Percentiles rank a stretch among this genome's conserved stretches.
Conservation (phyloP, 2,797 vertebrate species). For the Lepilemur ruficaudatus region DNA sequence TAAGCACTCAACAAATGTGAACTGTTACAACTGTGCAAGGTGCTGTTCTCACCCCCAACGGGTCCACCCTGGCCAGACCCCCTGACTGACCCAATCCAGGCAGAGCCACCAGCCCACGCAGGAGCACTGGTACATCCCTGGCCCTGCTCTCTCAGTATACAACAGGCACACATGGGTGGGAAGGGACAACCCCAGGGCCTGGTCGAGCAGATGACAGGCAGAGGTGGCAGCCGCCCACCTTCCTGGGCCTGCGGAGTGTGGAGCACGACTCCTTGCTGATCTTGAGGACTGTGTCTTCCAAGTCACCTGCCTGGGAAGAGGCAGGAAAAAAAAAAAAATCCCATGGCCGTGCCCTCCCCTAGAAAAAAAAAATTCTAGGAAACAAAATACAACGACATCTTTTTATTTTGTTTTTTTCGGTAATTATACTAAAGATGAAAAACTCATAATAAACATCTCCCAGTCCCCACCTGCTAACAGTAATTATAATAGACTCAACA, state of each 20-base stretch:
- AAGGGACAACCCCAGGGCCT: neutral
- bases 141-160: neutral
- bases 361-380: constrained; percentile 83
- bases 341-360: constrained; percentile 48
- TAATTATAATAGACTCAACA: constrained; percentile 99
- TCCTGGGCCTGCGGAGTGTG: neutral
- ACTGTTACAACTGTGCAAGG: neutral
- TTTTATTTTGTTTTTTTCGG: constrained; percentile 97
- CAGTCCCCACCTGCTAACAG: constrained; percentile 99
- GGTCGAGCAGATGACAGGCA: neutral
- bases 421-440: constrained; percentile 99
- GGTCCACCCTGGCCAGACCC: neutral
- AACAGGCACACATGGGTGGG: neutral
- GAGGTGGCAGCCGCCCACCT: neutral
- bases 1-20: neutral
- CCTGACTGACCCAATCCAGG: neutral
- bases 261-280: neutral
- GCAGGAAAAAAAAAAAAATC: constrained; percentile 59
- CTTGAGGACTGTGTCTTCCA: neutral
- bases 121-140: neutral
- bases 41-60: neutral
- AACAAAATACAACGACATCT: constrained; percentile 99
- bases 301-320: constrained; percentile 81
- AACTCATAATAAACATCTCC: constrained; percentile 99
- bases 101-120: neutral